phyloP scores from a whole-genome alignment of 2,888 invertebrate genomes.

The Petrolisthes cinctipes region DNA sequence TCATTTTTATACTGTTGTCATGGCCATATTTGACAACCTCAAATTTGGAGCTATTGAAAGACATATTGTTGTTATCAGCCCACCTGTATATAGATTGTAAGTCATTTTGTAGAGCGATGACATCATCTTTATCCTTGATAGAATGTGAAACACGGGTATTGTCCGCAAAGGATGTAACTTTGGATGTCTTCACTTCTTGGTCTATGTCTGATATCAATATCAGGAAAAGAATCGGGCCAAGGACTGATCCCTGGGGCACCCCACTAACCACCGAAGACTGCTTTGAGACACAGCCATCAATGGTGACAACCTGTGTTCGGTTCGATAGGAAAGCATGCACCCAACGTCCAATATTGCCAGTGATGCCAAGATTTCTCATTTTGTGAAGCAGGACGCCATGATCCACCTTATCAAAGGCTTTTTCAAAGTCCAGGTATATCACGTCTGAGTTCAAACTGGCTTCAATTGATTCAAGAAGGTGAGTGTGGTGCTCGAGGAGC shows the following conservation, averaged over 20 bases:
- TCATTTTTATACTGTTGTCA: conserved; percentile 6
- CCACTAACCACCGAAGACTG: no score
- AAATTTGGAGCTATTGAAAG: neutral
- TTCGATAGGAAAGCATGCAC: no score
- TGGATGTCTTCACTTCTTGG: neutral
- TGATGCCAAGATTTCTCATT: no score
- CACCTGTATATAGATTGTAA: neutral
- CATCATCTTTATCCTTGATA: conserved; percentile 8
- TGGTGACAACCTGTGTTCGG: no score
- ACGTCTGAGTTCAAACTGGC: neutral
- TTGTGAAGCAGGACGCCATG: no score
- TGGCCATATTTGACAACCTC: neutral
- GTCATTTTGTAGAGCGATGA: conserved; percentile 9
- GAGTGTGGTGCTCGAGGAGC: conserved; percentile 6
- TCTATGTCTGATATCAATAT: no score
- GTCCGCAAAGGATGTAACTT: conserved; percentile 5
- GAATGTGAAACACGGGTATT: neutral
- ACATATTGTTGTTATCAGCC: conserved; percentile 33
- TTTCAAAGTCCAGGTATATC: neutral
- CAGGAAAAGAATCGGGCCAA: no score
- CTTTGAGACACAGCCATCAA: no score
- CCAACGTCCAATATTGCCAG: no score
- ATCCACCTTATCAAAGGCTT: no score
- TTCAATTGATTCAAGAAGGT: conserved; percentile 11
- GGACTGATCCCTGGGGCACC: no score